A percentile compares a stretch with the other conserved stretches of the same genome.
phyloP scores from a whole-genome alignment of 2,797 vertebrate species.

The Rhyacichthys aspro region DNA sequence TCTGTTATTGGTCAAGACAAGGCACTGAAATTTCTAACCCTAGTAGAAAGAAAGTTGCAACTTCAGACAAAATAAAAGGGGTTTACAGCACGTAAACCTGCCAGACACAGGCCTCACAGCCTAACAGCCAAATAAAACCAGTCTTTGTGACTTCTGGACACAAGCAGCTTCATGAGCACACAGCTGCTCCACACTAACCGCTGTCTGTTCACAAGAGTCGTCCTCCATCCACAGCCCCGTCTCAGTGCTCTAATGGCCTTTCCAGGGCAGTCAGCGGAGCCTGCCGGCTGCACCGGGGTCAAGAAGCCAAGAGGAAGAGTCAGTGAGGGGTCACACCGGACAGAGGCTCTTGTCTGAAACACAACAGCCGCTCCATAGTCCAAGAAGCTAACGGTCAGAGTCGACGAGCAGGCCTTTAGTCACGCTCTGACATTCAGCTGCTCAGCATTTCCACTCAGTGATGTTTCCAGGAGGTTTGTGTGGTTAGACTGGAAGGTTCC shows the following conservation, averaged over 20 bases:
- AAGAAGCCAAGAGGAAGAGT: conserved; percentile 29
- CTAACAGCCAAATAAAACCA: conserved; percentile 26
- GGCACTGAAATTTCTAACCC: too few species aligned
- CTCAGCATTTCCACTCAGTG: conserved; percentile 39
- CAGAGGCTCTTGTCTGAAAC: conserved; percentile 35
- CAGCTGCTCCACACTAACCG: conserved; percentile 43
- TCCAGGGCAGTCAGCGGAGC: conserved; percentile 33
- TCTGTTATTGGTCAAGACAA: too few species aligned
- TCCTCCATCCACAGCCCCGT: conserved; percentile 6
- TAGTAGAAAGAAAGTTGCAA: not conserved
- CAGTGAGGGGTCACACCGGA: conserved; percentile 30
- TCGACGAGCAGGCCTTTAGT: conserved; percentile 50
- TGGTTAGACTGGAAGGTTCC: conserved; percentile 16
- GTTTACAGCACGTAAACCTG: conserved; percentile 25
- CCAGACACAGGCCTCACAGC: conserved; percentile 30
- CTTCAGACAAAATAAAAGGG: conserved; percentile 14
- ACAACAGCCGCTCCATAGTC: conserved; percentile 28
- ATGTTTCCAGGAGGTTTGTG: conserved; percentile 37
- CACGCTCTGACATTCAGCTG: conserved; percentile 37
- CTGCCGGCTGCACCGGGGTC: conserved; percentile 37
- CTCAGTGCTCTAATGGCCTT: conserved; percentile 33
- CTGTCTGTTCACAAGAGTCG: conserved; percentile 31
- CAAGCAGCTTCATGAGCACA: conserved; percentile 34
- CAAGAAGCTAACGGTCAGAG: conserved; percentile 24
- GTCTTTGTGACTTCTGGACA: conserved; percentile 28